Evolutionary conservation across 2,888 invertebrate species (phyloP).

Genomic region (Blastobasis adustella): DNA sequence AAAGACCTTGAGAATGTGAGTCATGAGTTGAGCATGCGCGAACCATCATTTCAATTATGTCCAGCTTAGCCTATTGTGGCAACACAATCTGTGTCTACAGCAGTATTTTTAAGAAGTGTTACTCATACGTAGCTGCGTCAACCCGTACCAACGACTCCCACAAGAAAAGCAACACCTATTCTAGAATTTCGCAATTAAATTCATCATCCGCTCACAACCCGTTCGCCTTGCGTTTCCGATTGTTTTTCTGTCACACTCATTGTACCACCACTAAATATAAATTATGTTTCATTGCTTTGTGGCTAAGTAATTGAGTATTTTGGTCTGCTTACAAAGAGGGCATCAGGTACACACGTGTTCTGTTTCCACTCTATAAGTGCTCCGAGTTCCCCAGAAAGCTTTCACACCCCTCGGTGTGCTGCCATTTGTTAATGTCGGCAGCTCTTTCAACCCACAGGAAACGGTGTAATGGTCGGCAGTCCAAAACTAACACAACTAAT

Average conservation of each 20-base stretch:
- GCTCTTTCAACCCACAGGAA: slow-evolving; percentile 12
- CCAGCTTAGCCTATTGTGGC: slow-evolving; percentile 10
- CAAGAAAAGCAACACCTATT: not conserved
- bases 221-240: too few species aligned
- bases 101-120: slow-evolving; percentile 12
- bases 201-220: not conserved
- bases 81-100: too few species aligned
- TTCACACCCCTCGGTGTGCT: slow-evolving; percentile 9
- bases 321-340: not conserved
- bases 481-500: not conserved
- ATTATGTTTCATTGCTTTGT: too few species aligned
- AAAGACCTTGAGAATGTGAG: slow-evolving; percentile 32
- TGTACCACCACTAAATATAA: too few species aligned
- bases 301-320: too few species aligned
- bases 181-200: not conserved
- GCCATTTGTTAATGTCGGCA: slow-evolving; percentile 19
- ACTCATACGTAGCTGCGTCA: slow-evolving; percentile 15
- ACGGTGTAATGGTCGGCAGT: slow-evolving; percentile 1
- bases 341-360: slow-evolving; percentile 6
- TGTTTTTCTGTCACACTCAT: too few species aligned
- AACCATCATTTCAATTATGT: slow-evolving; percentile 33
- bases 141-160: slow-evolving; percentile 10
- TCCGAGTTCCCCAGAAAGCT: slow-evolving; percentile 17
- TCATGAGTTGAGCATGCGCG: slow-evolving; percentile 28
- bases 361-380: slow-evolving; percentile 6